phyloP scores from a whole-genome alignment of 2,113 vertebrate genomes.

The Rhynchopsitta pachyrhyncha region DNA sequence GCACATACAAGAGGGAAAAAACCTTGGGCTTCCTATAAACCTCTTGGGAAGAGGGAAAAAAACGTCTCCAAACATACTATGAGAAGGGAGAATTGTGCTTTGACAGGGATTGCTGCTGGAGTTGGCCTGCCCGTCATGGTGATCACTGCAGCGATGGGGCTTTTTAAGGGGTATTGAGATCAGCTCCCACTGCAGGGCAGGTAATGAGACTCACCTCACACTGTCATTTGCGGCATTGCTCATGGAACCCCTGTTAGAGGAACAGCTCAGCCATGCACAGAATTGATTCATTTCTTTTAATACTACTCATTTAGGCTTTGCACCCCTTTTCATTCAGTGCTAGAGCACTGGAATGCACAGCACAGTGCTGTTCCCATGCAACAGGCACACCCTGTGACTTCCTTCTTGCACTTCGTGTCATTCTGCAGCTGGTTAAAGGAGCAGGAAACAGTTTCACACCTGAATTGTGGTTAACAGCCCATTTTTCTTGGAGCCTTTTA shows the following conservation, averaged over 20 bases:
- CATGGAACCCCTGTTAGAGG: rapidly evolving
- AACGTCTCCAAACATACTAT: rapidly evolving
- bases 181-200: background rate
- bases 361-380: background rate
- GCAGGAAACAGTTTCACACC: background rate
- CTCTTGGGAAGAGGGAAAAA: background rate
- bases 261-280: background rate
- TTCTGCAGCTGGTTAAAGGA: background rate
- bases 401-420: background rate
- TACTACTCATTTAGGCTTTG: background rate
- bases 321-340: background rate
- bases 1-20: background rate
- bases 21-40: rapidly evolving
- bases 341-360: background rate
- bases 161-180: background rate
- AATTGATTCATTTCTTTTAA: background rate
- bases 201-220: rapidly evolving
- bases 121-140: background rate
- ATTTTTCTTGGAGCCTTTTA: background rate
- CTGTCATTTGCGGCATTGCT: background rate
- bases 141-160: rapidly evolving
- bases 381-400: background rate
- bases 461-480: background rate
- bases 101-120: background rate
- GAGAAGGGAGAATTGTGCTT: background rate